phyloP scores from a whole-genome alignment of 2,113 vertebrate genomes.

The Xiphorhynchus elegans region DNA sequence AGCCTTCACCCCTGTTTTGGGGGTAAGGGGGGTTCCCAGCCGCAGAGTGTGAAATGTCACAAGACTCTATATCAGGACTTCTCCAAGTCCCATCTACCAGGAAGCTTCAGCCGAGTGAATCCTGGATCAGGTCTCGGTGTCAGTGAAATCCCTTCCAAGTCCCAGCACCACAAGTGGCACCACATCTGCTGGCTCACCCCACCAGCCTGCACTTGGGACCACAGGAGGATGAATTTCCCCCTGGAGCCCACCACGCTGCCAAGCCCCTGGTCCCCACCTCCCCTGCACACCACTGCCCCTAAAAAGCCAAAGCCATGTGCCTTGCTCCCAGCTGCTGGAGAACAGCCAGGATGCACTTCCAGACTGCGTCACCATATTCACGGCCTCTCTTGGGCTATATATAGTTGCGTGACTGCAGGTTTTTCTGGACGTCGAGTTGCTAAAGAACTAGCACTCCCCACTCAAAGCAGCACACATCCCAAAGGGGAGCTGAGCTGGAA shows the following conservation, averaged over 20 bases:
- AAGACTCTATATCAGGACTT: background rate
- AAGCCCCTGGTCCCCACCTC: background rate
- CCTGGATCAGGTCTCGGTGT: background rate
- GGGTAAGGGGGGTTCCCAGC: background rate
- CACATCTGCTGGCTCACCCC: background rate
- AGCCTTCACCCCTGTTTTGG: background rate
- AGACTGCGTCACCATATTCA: slow-evolving; percentile 17
- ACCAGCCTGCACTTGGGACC: accelerated
- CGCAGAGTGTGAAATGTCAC: background rate
- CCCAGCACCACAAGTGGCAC: background rate
- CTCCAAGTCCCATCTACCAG: background rate
- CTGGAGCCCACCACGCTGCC: background rate
- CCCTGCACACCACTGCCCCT: background rate
- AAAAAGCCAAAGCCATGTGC: background rate
- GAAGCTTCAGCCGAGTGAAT: background rate
- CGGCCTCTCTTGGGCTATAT: slow-evolving; percentile 39
- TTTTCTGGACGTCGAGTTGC: slow-evolving; percentile 18
- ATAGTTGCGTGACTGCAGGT: slow-evolving; percentile 58
- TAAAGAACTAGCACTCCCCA: background rate
- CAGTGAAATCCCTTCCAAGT: background rate
- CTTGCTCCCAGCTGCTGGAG: slow-evolving; percentile 26
- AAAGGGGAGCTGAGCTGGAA: background rate
- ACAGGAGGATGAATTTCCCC: background rate
- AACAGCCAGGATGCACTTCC: slow-evolving; percentile 42
- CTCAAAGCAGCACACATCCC: background rate